Base-by-base conservation (phyloP, 2,113 vertebrate genomes). In the Salvelinus sp. region DNA sequence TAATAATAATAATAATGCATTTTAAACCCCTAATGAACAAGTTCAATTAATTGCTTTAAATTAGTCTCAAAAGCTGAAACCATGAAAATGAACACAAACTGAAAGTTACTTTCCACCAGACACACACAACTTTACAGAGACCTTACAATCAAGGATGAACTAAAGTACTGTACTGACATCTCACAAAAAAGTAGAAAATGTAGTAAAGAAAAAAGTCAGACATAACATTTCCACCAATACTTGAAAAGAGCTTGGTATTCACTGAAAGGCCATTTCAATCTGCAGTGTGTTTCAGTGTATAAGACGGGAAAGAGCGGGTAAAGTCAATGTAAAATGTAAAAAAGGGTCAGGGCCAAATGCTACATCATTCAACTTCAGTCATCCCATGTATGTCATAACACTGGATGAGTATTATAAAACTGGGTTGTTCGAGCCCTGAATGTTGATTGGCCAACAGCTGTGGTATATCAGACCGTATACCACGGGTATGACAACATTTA, bases 81-180 rank as follows among this genome's bases (percentile, higher is more conserved):
- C 65, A 67, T 38, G 25, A 66, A 13, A 28, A 12, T 28, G 14
- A 65, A 25, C 7, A 63, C 23, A 23, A 22, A 18, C 7, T 63
- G 20, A 63, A 25, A 13, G 60, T 63, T 44, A 63, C 6, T 63
- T 25, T 63, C 27, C 16, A 5, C 25, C 25, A 33, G 23, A 28
- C 69, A 77, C 47, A 81, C 2, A 47, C 18, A 62, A 68, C 67
- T 82, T 74, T 54, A 75, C 58, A 62, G 76, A 84, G 47, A 66
- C 33, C 66, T 60, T n/a, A 25, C 38, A 71, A 48, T 74, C 74
- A 71, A 75, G 68, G 72, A 75, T 76, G 70, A 84, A 79, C 74
- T 77, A 82, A 57, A 18, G 23, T 14, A 30, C 23, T 25, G 48
- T 18, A 18, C 48, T 70, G n/a, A 44, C 38, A 10, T 65, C 47